Base-by-base conservation (phyloP, 2,113 vertebrate genomes). In the Larimichthys polyactis region DNA sequence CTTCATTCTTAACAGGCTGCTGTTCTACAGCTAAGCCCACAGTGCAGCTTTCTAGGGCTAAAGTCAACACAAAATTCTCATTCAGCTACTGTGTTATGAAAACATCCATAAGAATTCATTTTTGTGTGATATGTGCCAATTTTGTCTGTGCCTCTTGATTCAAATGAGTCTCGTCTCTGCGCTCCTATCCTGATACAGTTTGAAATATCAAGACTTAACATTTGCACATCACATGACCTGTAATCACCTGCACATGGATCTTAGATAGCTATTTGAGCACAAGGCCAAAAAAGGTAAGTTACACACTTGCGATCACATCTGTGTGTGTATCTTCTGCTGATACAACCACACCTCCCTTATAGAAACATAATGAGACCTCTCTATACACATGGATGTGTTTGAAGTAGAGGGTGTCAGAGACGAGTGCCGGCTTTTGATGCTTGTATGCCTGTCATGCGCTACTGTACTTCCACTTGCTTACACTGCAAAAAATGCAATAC, bases 251-350 rank as follows among this genome's bases (percentile, higher is more conserved):
- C 27, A 43, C 65, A n/a, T 10, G 69, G 32, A 59, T 70, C 3
- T 65, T 52, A 70, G 19, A 27, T 63, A 57, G n/a, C n/a, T 46
- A 4, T 81, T 49, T 78, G 27, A 65, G 19, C 73, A 78, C 74
- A 52, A 20, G 29, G 40, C 16, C n/a, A 22, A 43, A 52, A 46
- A 27, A 87, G 89, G 89, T 91, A 80, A 84, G 75, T 88, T 14
- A 20, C 71, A 52, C 49, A 51, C 71, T 74, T 60, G 4, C 65
- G 54, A 75, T 55, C 49, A 60, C 75, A 75, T 74, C 74, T 73
- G 54, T 68, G 22, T 72, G 73, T 29, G 29, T 29, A 4, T 82
- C 0, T 22, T 60, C 4, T 60, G 2, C 48, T 22, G 2, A 17
- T 36, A 46, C 40, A 74, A 24, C 2, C 8, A 2, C 15, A 57